A percentile compares a stretch with the other conserved stretches of the same genome.
Evolutionary conservation across 1,140 invertebrate genomes (phyloP).

Genomic region (Drosophila ogumai): DNA sequence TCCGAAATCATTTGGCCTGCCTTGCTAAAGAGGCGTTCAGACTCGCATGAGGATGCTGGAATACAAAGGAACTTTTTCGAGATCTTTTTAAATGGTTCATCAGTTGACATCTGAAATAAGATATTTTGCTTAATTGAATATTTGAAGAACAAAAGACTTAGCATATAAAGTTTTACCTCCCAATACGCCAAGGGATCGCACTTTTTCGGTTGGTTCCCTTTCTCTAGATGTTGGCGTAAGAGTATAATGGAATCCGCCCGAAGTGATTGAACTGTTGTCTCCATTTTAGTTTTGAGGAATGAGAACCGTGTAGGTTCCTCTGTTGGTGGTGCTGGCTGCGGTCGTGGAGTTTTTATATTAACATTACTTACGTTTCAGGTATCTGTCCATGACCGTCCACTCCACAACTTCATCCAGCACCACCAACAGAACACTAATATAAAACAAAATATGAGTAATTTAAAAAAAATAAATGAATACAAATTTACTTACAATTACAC

Average conservation of each 20-base stretch:
- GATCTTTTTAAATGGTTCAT: background rate
- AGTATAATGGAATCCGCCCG: slow-evolving; percentile 1
- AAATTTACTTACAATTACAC: too few relatives aligned
- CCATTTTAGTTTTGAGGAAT: background rate
- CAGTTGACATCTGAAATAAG: background rate
- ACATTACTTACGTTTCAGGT: too few relatives aligned
- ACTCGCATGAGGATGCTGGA: slow-evolving; percentile 9
- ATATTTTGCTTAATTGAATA: background rate
- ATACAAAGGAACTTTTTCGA: background rate
- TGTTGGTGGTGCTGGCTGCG: slow-evolving; percentile 2
- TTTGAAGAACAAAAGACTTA: background rate
- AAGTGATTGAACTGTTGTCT: background rate
- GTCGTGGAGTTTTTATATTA: too few relatives aligned
- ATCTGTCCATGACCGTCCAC: too few relatives aligned
- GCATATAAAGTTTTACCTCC: too few relatives aligned
- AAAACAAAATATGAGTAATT: too few relatives aligned
- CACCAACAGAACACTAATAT: too few relatives aligned
- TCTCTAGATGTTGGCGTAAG: background rate
- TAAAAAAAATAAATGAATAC: too few relatives aligned
- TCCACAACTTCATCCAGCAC: too few relatives aligned
- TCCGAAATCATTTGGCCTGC: slow-evolving; percentile 1
- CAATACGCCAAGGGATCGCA: too few relatives aligned
- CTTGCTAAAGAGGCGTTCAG: background rate
- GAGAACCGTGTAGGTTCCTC: slow-evolving; percentile 5
- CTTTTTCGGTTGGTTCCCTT: background rate